Evolutionary conservation across 1,140 invertebrate species (phyloP).

Genomic region (roundworm (Caenorhabditis elegans)): WBcel235 BX284606.5:3111001-3111500

Average conservation of each 20-base stretch:
- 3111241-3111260: background rate
- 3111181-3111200: background rate
- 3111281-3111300: background rate
- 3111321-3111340: background rate
- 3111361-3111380: background rate
- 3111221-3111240: conserved; percentile 9
- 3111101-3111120: too few species aligned
- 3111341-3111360: background rate
- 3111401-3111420: background rate
- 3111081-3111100: too few species aligned
- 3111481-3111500: background rate
- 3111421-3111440: background rate
- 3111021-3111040: background rate
- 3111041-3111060: background rate
- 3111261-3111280: background rate
- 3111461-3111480: background rate
- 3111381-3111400: conserved; percentile 9
- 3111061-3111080: background rate
- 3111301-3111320: background rate
- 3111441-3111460: conserved; percentile 1
- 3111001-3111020: background rate
- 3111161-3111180: background rate
- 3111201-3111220: background rate
- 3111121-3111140: background rate
- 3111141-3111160: conserved; percentile 7